Evolutionary conservation across 23 tunicate genomes (phyloP), one percentile per base, ranked within the genome.

Genomic region (Trididemnum nubilum): DNA sequence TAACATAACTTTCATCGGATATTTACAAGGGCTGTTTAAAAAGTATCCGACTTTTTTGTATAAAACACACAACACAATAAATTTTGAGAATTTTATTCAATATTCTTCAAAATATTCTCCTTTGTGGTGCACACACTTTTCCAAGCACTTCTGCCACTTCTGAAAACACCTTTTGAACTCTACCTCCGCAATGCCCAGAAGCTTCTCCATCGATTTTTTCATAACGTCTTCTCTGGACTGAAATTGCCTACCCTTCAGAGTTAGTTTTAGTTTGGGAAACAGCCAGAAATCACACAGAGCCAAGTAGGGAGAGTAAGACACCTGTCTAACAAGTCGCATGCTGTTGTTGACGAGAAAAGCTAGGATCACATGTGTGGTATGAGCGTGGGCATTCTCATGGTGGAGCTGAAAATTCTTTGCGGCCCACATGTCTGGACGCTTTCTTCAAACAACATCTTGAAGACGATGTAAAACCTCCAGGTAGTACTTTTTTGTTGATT

Each of bases 361-460:
- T 28, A 27, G 75, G 37, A 70, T 70, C 75, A 70, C 75, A 70
- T 70, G 75, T 12, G 75, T 37, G n/a, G 75, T 27, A 70, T 31
- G 75, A 70, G 75, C 75, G 75, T 5, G 71, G 39, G 75, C n/a
- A 70, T 70, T 70, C 37, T 70, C 75, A 33, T 70, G 75, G 75
- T 70, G 75, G 44, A 70, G 75, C 75, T 35, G 26, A 35, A 70
- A 70, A 33, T 70, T 70, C 75, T 70, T 70, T 70, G 75, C 75
- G 28, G 75, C 75, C 75, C 75, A 70, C 75, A 70, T 70, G 44
- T 70, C 75, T 30, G 75, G 75, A 36, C 75, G 44, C 75, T 70
- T 70, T 70, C 38, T 70, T 70, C 75, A 24, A 36, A 70, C 75
- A 70, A 37, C 36, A 15, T 70, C 75, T 7, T 24, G 75, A 70